These are phyloP conservation scores for Matsumyia berberina DNA, from an alignment of 2,888 invertebrate genomes.

Conservation along the genomic window DNA sequence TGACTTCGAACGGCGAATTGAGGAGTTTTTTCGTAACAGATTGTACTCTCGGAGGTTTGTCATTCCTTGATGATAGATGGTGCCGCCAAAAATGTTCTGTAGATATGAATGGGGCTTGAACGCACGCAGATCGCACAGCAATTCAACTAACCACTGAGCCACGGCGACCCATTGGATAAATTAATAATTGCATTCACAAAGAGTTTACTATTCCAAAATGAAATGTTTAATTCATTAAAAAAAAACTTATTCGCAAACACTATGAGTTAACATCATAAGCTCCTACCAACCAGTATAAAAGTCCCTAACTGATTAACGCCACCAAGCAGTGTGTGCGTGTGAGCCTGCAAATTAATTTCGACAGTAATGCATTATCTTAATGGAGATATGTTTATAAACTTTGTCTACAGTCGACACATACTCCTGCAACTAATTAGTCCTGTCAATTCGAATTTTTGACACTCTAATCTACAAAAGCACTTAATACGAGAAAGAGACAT, in stretches of 20 bases:
- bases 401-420: constrained; percentile 21
- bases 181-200: too few species aligned
- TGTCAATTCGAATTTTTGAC: constrained; percentile 70
- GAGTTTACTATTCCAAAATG: too few species aligned
- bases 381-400: constrained; percentile 56
- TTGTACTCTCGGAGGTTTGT: too few species aligned
- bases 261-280: constrained; percentile 7
- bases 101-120: too few species aligned
- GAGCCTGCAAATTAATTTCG: constrained; percentile 11
- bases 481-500: constrained; percentile 40
- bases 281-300: neutral
- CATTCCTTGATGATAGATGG: too few species aligned
- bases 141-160: too few species aligned
- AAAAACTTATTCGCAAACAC: constrained; percentile 4
- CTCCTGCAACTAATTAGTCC: constrained; percentile 47
- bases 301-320: neutral
- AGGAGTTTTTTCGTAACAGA: too few species aligned
- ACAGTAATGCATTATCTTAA: constrained; percentile 59
- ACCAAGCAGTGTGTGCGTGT: neutral
- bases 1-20: too few species aligned
- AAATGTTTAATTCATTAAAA: constrained; percentile 3
- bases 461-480: constrained; percentile 70
- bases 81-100: too few species aligned
- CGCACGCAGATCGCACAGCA: too few species aligned
- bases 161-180: too few species aligned